phyloP scores from a whole-genome alignment of 1,140 invertebrate species.

The Papilio aristodemus region DNA sequence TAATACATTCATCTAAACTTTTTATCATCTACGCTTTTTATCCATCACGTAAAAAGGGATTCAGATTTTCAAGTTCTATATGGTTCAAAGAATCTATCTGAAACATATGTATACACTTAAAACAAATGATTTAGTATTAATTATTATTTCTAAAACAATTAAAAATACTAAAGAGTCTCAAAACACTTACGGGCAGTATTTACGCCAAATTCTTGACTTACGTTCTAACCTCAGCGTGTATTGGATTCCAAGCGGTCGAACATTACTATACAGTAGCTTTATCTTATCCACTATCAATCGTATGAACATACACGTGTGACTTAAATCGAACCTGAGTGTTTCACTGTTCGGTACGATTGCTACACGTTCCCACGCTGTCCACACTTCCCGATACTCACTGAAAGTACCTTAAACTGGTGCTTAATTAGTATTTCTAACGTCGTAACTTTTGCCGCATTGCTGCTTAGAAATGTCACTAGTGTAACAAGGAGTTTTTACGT shows the following conservation, averaged over 20 bases:
- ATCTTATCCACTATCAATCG: constrained; percentile 29
- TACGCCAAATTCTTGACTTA: constrained; percentile 1
- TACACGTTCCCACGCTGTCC: constrained; percentile 6
- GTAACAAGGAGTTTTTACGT: background rate
- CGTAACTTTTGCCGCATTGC: constrained; percentile 5
- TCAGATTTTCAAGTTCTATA: too few relatives aligned
- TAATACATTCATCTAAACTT: too few relatives aligned
- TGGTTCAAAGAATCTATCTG: too few relatives aligned
- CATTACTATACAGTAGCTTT: constrained; percentile 20
- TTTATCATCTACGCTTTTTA: too few relatives aligned
- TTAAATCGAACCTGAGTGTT: background rate
- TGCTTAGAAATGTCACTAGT: background rate
- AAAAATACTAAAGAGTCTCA: background rate
- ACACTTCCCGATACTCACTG: background rate
- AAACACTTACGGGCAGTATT: background rate
- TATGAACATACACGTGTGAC: constrained; percentile 17
- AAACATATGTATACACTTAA: too few relatives aligned
- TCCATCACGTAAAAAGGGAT: too few relatives aligned
- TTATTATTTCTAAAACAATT: too few relatives aligned
- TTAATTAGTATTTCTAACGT: constrained; percentile 11
- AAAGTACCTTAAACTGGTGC: background rate
- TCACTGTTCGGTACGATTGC: background rate
- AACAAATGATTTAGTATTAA: too few relatives aligned
- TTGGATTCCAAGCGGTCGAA: constrained; percentile 21
- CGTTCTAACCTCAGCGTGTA: background rate